Evolutionary conservation across 92 coral and sea anemone genomes (phyloP), one percentile per base, ranked within the genome.

Genomic region (Hydrozoanthus gracilis): DNA sequence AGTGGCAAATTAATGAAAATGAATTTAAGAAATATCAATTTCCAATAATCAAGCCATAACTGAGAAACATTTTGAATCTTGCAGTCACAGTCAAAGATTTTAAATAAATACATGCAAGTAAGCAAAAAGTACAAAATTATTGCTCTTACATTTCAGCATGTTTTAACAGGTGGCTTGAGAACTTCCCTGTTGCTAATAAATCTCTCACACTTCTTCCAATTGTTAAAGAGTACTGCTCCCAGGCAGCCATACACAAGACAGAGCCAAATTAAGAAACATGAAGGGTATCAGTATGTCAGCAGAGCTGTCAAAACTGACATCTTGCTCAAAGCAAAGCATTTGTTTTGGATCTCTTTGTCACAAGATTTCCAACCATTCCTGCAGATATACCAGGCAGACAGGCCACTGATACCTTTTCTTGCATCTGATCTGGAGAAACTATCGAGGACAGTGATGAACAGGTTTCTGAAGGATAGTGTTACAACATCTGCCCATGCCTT

Each of bases 251-350:
- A 35, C 66, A 86, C 64, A 92, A 90, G 78, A 92, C 98, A 52
- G 93, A 88, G 72, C 95, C 98, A 73, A 86, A n/a, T n/a, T n/a
- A n/a, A 94, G 83, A 88, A 92, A 73, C 98, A 90, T 86, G 98
- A 88, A 77, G 95, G 95, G 17, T 92, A 92, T 51, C 73, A 86
- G 52, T 11, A 71, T 76, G 95, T 90, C 51, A 79, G 83, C 46
- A 76, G 86, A 52, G 91, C 91, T 60, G 88, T 86, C 82, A 85
- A 86, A 46, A 68, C 82, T 35, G 91, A 94, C 93, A 92, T 88
- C 65, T 83, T 94, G 86, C 87, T 92, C 71, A 94, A 92, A 67
- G 97, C 94, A 13, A 94, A 94, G 71, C 97, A 91, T 88, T 88
- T 82, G 74, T 94, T 94, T 65, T 92, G 93, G 95, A 94, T 91